phyloP scores from a whole-genome alignment of 2,797 vertebrate genomes.

The Crocidura indochinensis region DNA sequence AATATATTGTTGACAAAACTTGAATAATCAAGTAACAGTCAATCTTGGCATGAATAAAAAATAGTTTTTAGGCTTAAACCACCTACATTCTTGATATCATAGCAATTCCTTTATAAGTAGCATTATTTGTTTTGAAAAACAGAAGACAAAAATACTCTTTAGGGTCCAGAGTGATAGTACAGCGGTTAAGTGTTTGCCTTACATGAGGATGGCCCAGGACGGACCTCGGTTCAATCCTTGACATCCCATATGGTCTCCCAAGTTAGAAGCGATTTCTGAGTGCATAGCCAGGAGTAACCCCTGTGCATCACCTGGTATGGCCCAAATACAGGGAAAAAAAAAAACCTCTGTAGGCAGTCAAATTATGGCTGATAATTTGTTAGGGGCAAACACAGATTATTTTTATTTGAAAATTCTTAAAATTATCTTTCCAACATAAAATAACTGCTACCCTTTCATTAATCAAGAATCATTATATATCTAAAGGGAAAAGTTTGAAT shows the following conservation, averaged over 20 bases:
- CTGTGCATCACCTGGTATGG: no score
- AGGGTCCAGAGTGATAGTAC: neutral
- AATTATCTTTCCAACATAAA: neutral
- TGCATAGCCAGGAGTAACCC: no score
- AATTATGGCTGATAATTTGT: neutral
- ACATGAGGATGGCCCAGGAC: no score
- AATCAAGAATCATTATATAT: neutral
- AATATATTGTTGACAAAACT: neutral
- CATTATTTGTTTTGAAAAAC: neutral
- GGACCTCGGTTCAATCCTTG: no score
- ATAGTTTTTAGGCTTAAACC: neutral
- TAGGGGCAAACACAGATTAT: neutral
- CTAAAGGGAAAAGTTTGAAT: neutral
- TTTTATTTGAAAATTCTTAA: constrained; percentile 36
- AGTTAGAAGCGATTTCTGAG: no score
- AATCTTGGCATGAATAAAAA: neutral
- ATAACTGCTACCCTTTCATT: neutral
- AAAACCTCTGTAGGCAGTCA: neutral
- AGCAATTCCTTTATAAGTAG: neutral
- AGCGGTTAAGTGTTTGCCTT: no score
- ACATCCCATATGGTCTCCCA: no score
- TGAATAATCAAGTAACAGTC: constrained; percentile 1
- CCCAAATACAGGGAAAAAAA: no score
- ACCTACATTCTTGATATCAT: neutral
- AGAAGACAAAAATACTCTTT: neutral